Evolutionary conservation across 2,113 vertebrate species (phyloP).

Genomic region (Alligator mississippiensis): DNA sequence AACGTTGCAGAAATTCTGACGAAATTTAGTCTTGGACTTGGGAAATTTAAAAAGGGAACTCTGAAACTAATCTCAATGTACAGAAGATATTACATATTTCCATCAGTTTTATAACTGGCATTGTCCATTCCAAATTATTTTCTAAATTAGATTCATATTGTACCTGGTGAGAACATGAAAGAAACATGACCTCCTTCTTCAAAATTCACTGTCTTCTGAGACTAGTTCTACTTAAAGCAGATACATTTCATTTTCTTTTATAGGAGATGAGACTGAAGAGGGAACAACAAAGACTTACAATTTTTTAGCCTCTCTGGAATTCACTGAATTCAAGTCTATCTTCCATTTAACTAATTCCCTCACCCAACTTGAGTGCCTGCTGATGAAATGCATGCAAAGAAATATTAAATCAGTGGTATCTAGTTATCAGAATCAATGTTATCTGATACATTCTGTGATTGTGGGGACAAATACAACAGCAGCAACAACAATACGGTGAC

Average conservation of each 20-base stretch:
- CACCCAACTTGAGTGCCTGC: constrained; percentile 18
- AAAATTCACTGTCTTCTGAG: constrained; percentile 22
- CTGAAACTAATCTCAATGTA: constrained; percentile 13
- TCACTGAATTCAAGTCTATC: background rate
- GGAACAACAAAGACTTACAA: constrained; percentile 8
- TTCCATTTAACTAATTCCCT: constrained; percentile 26
- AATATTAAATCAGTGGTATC: constrained; percentile 59
- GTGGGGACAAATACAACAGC: constrained; percentile 36
- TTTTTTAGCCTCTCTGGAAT: constrained; percentile 42
- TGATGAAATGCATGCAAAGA: constrained; percentile 36
- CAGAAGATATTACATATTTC: background rate
- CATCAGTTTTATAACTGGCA: background rate
- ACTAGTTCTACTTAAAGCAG: constrained; percentile 1
- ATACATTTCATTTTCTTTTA: constrained; percentile 19
- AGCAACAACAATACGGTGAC: constrained; percentile 7
- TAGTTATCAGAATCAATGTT: constrained; percentile 48
- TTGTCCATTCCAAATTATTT: background rate
- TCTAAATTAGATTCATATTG: background rate
- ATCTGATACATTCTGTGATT: constrained; percentile 61
- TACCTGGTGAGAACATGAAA: background rate
- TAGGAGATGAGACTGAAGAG: background rate
- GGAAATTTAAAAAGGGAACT: constrained; percentile 18
- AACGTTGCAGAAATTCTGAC: background rate
- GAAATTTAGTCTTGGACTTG: constrained; percentile 26
- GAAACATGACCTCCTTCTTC: constrained; percentile 8